Evolutionary conservation across 2,888 invertebrate species (phyloP), one percentile per base, ranked within the genome.

Genomic region (Ennomos fuscantarius): DNA sequence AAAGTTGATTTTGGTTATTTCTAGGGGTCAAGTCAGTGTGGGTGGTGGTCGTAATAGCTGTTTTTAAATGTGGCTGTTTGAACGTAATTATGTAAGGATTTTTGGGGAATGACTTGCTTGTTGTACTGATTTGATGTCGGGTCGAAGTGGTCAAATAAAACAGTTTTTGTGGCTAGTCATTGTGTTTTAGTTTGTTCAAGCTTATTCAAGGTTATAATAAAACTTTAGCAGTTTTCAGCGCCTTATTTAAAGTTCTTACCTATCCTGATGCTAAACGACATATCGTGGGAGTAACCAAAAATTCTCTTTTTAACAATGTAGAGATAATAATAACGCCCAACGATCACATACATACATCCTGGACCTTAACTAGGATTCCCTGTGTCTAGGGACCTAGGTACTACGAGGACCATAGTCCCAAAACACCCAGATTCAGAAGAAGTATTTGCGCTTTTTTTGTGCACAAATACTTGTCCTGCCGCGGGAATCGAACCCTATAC

Each of bases 11-110:
- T 48, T 37, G 9, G 13, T 31, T 8, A 35, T 8, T n/a, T 8
- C 9, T 1, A 15, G 11, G 8, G 11, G 8, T 33, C 51, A 50
- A 48, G 39, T 12, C 55, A 43, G 55, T 62, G 65, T 62, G 58
- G 65, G 65, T 62, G 63, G 61, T 65, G 63, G 43, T 39, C 15
- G 37, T 63, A 63, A 64, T 68, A 63, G 62, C 63, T 45, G 62
- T 59, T 65, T 62, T 62, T 57, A 62, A 65, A 52, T 49, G 55
- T 37, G 42, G 57, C 52, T 55, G 63, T 61, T 62, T 63, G 65
- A 45, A 43, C 39, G 53, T 56, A 61, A 60, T 60, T 53, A 52
- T 56, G 55, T 60, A 43, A 53, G 49, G 56, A 61, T 56, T 56
- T 61, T 56, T 41, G 60, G 55, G 52, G 52, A 37, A 54, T 59